Evolutionary conservation across 2,888 invertebrate genomes (phyloP).

Genomic region (Spilosoma lubricipeda): DNA sequence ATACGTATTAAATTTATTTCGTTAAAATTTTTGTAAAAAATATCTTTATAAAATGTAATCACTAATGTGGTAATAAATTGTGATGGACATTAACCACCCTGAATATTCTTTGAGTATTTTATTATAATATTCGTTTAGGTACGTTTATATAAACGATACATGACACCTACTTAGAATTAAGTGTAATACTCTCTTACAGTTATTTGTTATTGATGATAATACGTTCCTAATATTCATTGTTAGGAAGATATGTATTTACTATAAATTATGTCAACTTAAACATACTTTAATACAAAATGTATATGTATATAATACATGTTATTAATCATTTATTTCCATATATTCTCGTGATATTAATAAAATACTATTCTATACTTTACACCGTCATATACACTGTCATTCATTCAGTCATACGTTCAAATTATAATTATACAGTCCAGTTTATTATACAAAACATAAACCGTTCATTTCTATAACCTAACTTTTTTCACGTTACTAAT

Average conservation of each 20-base stretch:
- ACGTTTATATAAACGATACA: constrained; percentile 40
- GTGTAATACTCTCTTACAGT: constrained; percentile 40
- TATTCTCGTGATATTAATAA: constrained; percentile 47
- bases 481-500: constrained; percentile 59
- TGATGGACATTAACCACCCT: constrained; percentile 78
- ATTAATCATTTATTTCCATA: constrained; percentile 47
- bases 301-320: constrained; percentile 64
- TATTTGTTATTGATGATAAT: constrained; percentile 42
- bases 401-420: constrained; percentile 58
- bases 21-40: constrained; percentile 75
- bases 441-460: constrained; percentile 80
- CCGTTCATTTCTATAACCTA: constrained; percentile 66
- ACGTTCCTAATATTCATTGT: constrained; percentile 39
- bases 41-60: constrained; percentile 75
- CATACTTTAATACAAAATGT: constrained; percentile 68
- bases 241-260: constrained; percentile 59
- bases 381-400: constrained; percentile 55
- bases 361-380: constrained; percentile 65
- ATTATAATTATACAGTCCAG: constrained; percentile 73
- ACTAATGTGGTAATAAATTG: constrained; percentile 82
- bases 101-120: constrained; percentile 73
- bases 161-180: constrained; percentile 33
- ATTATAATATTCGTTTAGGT: constrained; percentile 42
- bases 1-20: constrained; percentile 75
- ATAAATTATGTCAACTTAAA: constrained; percentile 64